phyloP scores from a whole-genome alignment of 2,113 vertebrate genomes.

The Pelmatolapia mariae region DNA sequence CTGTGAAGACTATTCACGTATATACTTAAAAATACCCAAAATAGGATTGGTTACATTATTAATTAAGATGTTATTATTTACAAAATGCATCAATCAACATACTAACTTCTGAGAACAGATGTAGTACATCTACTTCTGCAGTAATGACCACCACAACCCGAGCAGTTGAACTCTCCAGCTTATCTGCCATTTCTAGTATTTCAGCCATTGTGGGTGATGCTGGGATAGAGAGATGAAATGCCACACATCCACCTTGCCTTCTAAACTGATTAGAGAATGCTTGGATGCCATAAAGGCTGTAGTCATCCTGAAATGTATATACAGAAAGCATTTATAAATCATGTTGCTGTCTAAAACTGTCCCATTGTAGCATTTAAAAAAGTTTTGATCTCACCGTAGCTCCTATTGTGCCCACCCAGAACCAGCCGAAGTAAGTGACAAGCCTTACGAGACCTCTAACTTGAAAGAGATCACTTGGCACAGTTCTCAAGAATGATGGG shows the following conservation, averaged over 20 bases:
- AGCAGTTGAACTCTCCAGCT: conserved; percentile 55
- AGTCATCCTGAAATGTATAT: conserved; percentile 48
- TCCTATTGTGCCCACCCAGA: conserved; percentile 71
- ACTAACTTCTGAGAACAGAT: conserved; percentile 55
- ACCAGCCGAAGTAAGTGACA: conserved; percentile 68
- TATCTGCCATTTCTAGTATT: conserved; percentile 47
- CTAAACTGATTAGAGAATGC: no score
- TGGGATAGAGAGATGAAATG: no score
- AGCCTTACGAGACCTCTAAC: conserved; percentile 31
- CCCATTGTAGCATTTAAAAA: background rate
- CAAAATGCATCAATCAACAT: background rate
- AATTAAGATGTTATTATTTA: no score
- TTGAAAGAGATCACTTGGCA: no score
- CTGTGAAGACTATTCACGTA: no score
- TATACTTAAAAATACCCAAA: no score
- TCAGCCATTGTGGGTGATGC: conserved; percentile 30
- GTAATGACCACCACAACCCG: conserved; percentile 68
- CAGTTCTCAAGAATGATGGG: no score
- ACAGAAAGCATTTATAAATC: background rate
- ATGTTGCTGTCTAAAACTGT: background rate
- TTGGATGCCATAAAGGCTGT: no score
- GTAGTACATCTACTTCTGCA: conserved; percentile 61
- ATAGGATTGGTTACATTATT: no score
- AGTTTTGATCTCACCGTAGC: conserved; percentile 34
- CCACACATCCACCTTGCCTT: no score